Evolutionary conservation across 2,113 vertebrate genomes (phyloP).

Genomic region (Channa argus): DNA sequence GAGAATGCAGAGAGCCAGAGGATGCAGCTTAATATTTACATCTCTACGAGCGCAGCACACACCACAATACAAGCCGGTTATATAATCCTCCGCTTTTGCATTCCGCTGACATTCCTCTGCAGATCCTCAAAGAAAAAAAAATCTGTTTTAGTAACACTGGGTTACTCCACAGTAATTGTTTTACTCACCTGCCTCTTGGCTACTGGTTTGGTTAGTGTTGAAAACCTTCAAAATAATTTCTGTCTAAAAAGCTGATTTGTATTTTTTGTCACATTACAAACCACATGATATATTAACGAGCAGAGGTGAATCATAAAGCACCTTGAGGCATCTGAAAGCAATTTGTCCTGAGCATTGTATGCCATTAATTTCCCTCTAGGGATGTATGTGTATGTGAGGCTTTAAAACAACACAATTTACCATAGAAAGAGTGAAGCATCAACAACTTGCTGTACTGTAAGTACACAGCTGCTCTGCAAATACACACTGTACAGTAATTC

Average conservation of each 20-base stretch:
- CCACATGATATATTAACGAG: slow-evolving; percentile 12
- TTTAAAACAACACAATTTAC: slow-evolving; percentile 42
- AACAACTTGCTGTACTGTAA: slow-evolving; percentile 19
- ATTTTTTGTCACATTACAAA: slow-evolving; percentile 1
- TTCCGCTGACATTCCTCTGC: slow-evolving; percentile 47
- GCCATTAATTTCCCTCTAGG: slow-evolving; percentile 29
- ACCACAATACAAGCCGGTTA: slow-evolving; percentile 22
- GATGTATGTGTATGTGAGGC: background rate
- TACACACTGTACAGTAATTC: slow-evolving; percentile 15
- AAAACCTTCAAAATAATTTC: background rate
- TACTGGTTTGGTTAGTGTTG: background rate
- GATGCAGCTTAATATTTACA: slow-evolving; percentile 47
- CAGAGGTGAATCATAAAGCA: slow-evolving; percentile 33
- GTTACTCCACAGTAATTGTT: slow-evolving; percentile 15
- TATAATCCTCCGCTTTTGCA: slow-evolving; percentile 46
- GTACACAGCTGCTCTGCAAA: slow-evolving; percentile 17
- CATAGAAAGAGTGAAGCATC: slow-evolving; percentile 27
- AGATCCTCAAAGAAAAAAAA: slow-evolving; percentile 43
- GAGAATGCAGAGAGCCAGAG: slow-evolving; percentile 12
- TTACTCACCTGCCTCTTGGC: slow-evolving; percentile 22
- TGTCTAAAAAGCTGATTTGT: slow-evolving; percentile 11
- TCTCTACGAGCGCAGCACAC: slow-evolving; percentile 24
- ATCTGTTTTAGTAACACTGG: slow-evolving; percentile 32
- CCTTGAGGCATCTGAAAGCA: slow-evolving; percentile 33
- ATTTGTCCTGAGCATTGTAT: slow-evolving; percentile 32